Base-by-base conservation (phyloP, 2,888 invertebrate species). In the Drosophila mulleri region DNA sequence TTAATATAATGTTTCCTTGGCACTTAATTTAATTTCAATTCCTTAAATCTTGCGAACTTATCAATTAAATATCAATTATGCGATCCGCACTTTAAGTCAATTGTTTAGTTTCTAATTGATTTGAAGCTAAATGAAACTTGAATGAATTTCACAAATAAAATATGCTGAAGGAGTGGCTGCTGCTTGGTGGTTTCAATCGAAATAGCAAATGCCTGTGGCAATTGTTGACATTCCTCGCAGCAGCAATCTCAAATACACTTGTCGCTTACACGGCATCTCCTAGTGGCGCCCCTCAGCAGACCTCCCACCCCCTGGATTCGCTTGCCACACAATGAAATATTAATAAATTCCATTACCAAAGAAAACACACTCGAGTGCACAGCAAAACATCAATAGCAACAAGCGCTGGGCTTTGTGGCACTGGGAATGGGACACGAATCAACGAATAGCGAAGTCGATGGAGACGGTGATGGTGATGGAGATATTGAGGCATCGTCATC, bases 311-410 rank as follows among this genome's bases (percentile, higher is more conserved):
- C 20, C 14, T 11, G 32, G 48, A 65, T 56, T 61, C 78, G 70
- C 67, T 70, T 62, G 61, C 67, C 76, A 72, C 83, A 85, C 85
- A 88, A 88, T 86, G 83, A 88, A 88, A 88, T 88, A 86, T 86
- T 86, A 88, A 86, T 88, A 86, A 86, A 86, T 88, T 86, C 88
- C 86, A 88, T 86, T 86, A 86, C 86, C 74, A 82, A 85, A 73
- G 86, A 88, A 86, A 86, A 86, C 80, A 86, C 84, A 85, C 84
- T 85, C 87, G 82, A 85, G 75, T 87, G 84, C 84, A 82, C 84
- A 84, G 73, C 73, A 80, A 83, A 86, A 87, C 87, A 84, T 85
- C 84, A 84, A 87, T 87, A 75, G 80, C 70, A 80, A 78, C 76
- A 79, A 78, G 78, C 78, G 67, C 65, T 67, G 70, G 60, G 73